A percentile compares a stretch with the other conserved stretches of the same genome.
These are phyloP conservation scores for Cetonia aurata DNA, from an alignment of 2,888 invertebrate species.

Conservation along the genomic window DNA sequence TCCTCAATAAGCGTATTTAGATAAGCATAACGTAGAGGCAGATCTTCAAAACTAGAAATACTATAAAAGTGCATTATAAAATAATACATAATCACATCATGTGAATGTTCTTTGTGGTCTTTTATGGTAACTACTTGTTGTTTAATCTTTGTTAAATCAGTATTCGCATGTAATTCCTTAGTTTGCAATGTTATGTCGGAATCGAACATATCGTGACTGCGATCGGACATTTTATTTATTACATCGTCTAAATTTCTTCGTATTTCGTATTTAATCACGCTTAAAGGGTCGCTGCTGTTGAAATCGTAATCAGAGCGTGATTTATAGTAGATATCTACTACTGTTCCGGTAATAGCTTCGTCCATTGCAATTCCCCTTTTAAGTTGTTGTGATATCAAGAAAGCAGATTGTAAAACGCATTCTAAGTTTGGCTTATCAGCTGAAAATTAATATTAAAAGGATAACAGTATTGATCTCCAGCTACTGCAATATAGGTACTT, in stretches of 20 bases:
- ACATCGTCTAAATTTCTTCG: constrained; percentile 50
- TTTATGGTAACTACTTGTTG: constrained; percentile 65
- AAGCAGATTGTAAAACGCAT: constrained; percentile 76
- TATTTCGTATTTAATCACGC: constrained; percentile 69
- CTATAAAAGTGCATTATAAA: constrained; percentile 66
- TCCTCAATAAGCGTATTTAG: constrained; percentile 19
- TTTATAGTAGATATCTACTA: constrained; percentile 74
- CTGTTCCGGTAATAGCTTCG: constrained; percentile 72
- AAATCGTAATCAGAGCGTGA: constrained; percentile 54
- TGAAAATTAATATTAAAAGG: constrained; percentile 59
- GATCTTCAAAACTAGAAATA: constrained; percentile 62
- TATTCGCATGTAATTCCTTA: constrained; percentile 68
- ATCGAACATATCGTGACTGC: constrained; percentile 54
- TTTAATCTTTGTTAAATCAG: constrained; percentile 68
- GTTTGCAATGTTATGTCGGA: constrained; percentile 63
- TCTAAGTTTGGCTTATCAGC: constrained; percentile 75
- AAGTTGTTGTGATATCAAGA: constrained; percentile 75
- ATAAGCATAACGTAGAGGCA: constrained; percentile 50
- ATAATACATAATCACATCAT: constrained; percentile 48
- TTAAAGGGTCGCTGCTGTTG: constrained; percentile 65
- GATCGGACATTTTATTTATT: constrained; percentile 27
- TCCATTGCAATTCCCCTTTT: constrained; percentile 71
- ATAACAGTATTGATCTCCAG: not conserved
- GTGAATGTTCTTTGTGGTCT: not conserved
- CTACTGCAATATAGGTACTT: constrained; percentile 37